A percentile compares a stretch with the other conserved stretches of the same genome.
Evolutionary conservation across 2,797 vertebrate genomes (phyloP).

Genomic region (Chaunax sp.): DNA sequence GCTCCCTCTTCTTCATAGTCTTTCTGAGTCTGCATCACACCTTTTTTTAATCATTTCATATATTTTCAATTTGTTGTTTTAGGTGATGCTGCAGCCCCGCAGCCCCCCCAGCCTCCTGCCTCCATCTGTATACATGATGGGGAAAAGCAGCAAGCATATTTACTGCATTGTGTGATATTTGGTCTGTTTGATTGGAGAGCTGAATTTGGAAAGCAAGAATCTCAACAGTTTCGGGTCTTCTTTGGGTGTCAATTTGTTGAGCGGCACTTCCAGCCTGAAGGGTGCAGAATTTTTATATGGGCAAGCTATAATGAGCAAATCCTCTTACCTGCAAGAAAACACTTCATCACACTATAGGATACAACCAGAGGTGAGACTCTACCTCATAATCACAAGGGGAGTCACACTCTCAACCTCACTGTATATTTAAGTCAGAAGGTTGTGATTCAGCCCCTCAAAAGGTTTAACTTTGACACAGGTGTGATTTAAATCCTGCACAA

Average conservation of each 20-base stretch:
- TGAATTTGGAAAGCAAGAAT: slow-evolving; percentile 4
- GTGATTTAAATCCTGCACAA: background rate
- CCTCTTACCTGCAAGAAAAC: slow-evolving; percentile 10
- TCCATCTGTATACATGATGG: too few relatives aligned
- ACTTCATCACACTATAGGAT: background rate
- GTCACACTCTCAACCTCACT: background rate
- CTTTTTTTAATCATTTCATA: too few relatives aligned
- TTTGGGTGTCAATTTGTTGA: slow-evolving; percentile 23
- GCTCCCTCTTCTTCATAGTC: too few relatives aligned
- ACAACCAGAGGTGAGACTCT: slow-evolving; percentile 1
- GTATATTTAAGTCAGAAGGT: background rate
- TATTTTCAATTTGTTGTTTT: too few relatives aligned
- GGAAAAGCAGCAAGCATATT: background rate
- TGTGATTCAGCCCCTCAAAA: background rate
- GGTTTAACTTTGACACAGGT: background rate
- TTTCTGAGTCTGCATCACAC: too few relatives aligned
- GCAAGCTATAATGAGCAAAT: slow-evolving; percentile 28
- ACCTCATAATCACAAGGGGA: slow-evolving; percentile 1
- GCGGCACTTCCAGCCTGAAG: slow-evolving; percentile 12
- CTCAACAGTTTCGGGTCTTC: slow-evolving; percentile 3
- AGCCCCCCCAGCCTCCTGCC: too few relatives aligned
- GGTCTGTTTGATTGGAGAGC: background rate
- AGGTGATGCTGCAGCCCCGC: too few relatives aligned
- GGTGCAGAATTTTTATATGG: slow-evolving; percentile 5
- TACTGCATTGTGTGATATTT: slow-evolving; percentile 6